A percentile compares a stretch with the other conserved stretches of the same genome.
These are phyloP conservation scores for Rynchops niger DNA, from an alignment of 2,113 vertebrate species.

Conservation along the genomic window DNA sequence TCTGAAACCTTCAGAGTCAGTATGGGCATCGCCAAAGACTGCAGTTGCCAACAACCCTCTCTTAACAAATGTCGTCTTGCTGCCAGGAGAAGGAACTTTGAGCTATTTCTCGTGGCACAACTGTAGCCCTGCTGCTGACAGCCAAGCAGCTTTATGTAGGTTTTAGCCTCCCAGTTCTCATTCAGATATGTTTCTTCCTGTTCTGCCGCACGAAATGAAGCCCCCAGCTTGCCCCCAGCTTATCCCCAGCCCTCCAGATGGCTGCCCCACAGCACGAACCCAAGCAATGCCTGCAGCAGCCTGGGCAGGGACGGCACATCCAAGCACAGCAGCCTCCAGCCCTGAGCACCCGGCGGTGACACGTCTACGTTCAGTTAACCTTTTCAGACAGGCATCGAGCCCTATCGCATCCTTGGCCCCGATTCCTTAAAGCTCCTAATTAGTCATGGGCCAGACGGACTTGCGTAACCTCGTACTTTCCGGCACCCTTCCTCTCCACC, in stretches of 20 bases:
- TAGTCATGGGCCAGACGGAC: background rate
- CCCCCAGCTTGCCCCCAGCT: background rate
- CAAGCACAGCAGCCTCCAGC: background rate
- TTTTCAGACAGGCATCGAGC: background rate
- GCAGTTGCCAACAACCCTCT: background rate
- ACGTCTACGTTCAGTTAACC: background rate
- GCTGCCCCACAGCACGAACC: background rate
- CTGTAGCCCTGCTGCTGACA: background rate
- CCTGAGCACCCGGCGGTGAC: background rate
- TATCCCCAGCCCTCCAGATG: background rate
- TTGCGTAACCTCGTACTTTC: background rate
- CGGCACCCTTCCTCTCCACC: background rate
- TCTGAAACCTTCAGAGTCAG: background rate
- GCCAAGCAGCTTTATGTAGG: background rate
- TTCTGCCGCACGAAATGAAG: rapidly evolving
- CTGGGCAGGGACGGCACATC: background rate
- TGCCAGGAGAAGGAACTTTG: background rate
- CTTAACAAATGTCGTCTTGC: background rate
- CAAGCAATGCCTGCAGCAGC: background rate
- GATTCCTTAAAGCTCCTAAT: background rate
- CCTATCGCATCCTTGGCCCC: background rate
- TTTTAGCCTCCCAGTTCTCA: background rate
- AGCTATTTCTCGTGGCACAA: background rate
- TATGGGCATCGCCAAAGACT: background rate
- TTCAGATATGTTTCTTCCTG: background rate